Evolutionary conservation across 2,113 vertebrate species (phyloP).

Genomic region (Pteruthius melanotis): DNA sequence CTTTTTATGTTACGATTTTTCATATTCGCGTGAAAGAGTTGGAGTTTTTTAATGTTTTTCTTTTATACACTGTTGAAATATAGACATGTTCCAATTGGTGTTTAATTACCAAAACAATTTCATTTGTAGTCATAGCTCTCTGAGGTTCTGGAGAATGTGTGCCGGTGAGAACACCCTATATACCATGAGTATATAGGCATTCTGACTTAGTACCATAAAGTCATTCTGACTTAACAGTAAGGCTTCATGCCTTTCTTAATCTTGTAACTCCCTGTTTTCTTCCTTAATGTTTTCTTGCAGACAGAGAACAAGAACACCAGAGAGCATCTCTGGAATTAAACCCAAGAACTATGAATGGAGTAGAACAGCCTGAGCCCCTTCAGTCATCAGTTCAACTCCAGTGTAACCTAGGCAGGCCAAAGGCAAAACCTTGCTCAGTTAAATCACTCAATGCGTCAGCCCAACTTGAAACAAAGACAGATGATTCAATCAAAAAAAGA

Average conservation of each 20-base stretch:
- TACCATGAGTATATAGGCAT: background rate
- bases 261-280: background rate
- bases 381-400: constrained; percentile 67
- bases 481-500: constrained; percentile 77
- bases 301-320: constrained; percentile 64
- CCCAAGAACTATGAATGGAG: constrained; percentile 59
- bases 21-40: background rate
- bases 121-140: background rate
- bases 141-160: background rate
- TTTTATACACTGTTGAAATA: background rate
- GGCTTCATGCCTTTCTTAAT: background rate
- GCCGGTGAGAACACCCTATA: background rate
- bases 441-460: constrained; percentile 46
- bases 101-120: background rate
- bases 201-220: too few relatives aligned
- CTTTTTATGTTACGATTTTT: background rate
- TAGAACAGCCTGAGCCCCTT: constrained; percentile 59
- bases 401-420: constrained; percentile 65
- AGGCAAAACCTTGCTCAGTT: constrained; percentile 69
- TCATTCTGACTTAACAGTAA: background rate
- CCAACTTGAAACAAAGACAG: constrained; percentile 67
- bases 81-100: background rate
- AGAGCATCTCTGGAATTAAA: constrained; percentile 63
- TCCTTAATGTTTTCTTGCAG: constrained; percentile 65
- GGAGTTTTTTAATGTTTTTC: background rate